Percentiles rank a stretch among this genome's conserved stretches.
Conservation (phyloP, 2,888 invertebrate genomes). For the Andrena praecox region DNA sequence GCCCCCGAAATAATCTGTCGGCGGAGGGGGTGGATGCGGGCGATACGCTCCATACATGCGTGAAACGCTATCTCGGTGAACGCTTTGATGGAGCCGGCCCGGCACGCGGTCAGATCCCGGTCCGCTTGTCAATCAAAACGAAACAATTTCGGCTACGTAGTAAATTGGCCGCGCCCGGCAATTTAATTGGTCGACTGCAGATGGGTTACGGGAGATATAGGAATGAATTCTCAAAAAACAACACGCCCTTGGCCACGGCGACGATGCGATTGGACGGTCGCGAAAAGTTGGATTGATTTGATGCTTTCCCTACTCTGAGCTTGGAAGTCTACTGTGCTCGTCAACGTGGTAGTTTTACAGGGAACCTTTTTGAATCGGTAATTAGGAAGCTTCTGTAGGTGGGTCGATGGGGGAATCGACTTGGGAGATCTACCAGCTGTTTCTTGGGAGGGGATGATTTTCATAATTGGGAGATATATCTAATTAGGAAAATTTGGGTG, state of each 20-base stretch:
- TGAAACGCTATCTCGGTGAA: slow-evolving; percentile 24
- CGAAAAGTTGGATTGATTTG: slow-evolving; percentile 22
- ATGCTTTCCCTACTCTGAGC: neutral
- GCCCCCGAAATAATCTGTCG: slow-evolving; percentile 29
- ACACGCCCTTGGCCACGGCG: neutral
- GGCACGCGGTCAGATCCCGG: slow-evolving; percentile 34
- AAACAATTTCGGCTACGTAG: slow-evolving; percentile 62
- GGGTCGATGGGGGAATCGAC: no score
- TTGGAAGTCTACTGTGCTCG: neutral
- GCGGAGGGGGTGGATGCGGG: neutral
- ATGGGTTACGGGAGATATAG: slow-evolving; percentile 36
- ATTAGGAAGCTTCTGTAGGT: no score
- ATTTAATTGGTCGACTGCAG: slow-evolving; percentile 54
- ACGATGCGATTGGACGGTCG: no score
- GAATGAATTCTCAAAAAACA: slow-evolving; percentile 56
- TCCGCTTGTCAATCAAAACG: slow-evolving; percentile 67
- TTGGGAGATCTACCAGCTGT: no score
- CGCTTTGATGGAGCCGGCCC: slow-evolving; percentile 28
- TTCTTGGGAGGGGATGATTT: no score
- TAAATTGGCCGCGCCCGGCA: slow-evolving; percentile 57
- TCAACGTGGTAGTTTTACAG: neutral
- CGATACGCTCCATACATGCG: slow-evolving; percentile 8
- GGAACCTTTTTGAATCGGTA: no score
- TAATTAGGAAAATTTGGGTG: no score
- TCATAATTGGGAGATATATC: no score